These are phyloP conservation scores for Phoenoteleia sp. DNA, from an alignment of 2,888 invertebrate species.

Conservation along the genomic window DNA sequence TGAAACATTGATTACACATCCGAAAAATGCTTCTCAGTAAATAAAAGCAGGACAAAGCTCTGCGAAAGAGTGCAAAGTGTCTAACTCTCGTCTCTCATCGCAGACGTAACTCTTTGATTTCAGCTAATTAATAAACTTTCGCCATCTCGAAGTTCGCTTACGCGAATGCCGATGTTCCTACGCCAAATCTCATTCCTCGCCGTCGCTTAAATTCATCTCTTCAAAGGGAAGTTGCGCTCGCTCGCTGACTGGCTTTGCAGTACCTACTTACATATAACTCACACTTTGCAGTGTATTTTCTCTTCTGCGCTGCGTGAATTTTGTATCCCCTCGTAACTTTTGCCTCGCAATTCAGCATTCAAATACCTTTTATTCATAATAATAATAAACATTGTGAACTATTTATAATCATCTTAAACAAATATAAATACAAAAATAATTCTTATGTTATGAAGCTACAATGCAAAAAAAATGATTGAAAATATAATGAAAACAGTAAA, in stretches of 20 bases:
- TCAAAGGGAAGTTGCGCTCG: conserved; percentile 66
- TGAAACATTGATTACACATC: background rate
- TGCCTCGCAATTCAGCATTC: background rate
- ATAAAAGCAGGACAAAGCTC: conserved; percentile 31
- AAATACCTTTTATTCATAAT: conserved; percentile 33
- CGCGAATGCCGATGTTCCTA: conserved; percentile 59
- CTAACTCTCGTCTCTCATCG: background rate
- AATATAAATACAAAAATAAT: too few relatives aligned
- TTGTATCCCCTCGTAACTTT: conserved; percentile 41
- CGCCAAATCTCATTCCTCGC: conserved; percentile 54
- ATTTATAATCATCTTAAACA: too few relatives aligned
- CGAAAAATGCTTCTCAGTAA: background rate
- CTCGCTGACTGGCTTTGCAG: conserved; percentile 63
- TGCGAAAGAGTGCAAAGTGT: conserved; percentile 23
- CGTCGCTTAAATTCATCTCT: conserved; percentile 68
- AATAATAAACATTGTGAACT: conserved; percentile 40
- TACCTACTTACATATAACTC: conserved; percentile 62
- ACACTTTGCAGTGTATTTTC: conserved; percentile 61
- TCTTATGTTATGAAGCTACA: too few relatives aligned
- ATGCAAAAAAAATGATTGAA: too few relatives aligned
- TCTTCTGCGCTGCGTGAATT: conserved; percentile 34
- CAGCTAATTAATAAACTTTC: conserved; percentile 74
- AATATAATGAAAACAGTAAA: too few relatives aligned
- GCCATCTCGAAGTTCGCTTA: conserved; percentile 66
- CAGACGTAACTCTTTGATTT: conserved; percentile 65